Percentiles rank a stretch among this genome's conserved stretches.
These are phyloP conservation scores for Adineta ricciae DNA, from an alignment of 2,888 invertebrate genomes.

Conservation along the genomic window DNA sequence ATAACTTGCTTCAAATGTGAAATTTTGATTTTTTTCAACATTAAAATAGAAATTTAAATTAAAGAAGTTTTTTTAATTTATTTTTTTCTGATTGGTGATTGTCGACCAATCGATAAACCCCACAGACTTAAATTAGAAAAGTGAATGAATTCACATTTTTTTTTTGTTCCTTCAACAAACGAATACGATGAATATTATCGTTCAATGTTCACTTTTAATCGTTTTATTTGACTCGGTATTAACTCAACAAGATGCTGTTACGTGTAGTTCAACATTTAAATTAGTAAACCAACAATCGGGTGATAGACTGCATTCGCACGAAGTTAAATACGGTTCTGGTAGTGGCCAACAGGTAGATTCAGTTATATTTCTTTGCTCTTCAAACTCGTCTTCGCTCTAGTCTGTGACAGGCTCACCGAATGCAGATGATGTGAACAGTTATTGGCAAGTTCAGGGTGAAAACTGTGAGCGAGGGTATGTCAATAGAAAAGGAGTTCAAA, in stretches of 20 bases:
- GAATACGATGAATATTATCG: not conserved
- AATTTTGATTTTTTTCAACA: not conserved
- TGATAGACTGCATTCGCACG: conserved; percentile 82
- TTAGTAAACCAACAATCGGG: conserved; percentile 71
- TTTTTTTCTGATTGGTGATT: not conserved
- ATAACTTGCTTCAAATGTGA: not conserved
- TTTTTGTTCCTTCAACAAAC: not conserved
- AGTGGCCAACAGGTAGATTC: conserved; percentile 74
- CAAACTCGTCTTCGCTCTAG: conserved; percentile 39
- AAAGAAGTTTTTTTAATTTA: not conserved
- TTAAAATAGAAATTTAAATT: not conserved
- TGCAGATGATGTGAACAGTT: conserved; percentile 77
- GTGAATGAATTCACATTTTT: not conserved
- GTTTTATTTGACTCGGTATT: not conserved
- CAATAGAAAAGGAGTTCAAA: not conserved
- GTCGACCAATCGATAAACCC: not conserved
- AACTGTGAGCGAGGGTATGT: conserved; percentile 68
- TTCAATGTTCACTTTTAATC: not conserved
- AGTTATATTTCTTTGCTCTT: not conserved
- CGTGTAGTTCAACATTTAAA: conserved; percentile 85
- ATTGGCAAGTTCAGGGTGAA: conserved; percentile 72
- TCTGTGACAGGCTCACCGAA: conserved; percentile 83
- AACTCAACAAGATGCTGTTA: conserved; percentile 55
- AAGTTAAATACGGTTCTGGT: conserved; percentile 96
- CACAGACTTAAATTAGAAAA: not conserved